Evolutionary conservation across 2,113 vertebrate genomes (phyloP), one percentile per base, ranked within the genome.

Genomic region (Corydoras maculifer): DNA sequence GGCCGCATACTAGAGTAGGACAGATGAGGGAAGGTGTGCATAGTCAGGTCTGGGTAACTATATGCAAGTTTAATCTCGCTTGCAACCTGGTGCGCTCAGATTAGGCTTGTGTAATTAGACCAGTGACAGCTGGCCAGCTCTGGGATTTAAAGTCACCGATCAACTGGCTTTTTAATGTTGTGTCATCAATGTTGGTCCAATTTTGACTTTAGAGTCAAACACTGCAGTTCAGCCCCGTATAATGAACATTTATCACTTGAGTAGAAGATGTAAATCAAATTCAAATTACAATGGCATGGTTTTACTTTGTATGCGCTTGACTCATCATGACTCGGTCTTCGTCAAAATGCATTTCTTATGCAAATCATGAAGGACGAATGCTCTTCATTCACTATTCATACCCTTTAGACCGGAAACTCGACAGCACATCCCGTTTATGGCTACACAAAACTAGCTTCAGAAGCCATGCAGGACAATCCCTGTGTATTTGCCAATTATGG

Each of bases 51-150:
- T 74, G 68, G 55, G 3, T n/a, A 12, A 50, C 9, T 69, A 66
- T 70, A n/a, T 60, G 25, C 31, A 30, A 62, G 61, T 60, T 62
- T 83, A 84, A 84, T 85, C 81, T 50, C 57, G 67, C 29, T 58
- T 70, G 78, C 55, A 71, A 71, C 59, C 61, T 66, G 67, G 58
- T 14, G 14, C 10, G 43, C 57, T 65, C 71, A 11, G 70, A 75
- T 71, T 67, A 55, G 29, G 60, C 8, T 12, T 12, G 35, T 15
- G 32, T 58, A 48, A 68, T 68, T 68, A 68, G 31, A 32, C 53
- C 48, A 74, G 65, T 58, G 72, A 77, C 80, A 82, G 78, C 75
- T 82, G 79, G 78, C 65, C 60, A 67, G 55, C 29, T 54, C 65
- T 64, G 18, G 71, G 62, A 68, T 68, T 72, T 72, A 59, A 54